Base-by-base conservation (phyloP, 2,113 vertebrate species). In the Tragulus kanchil region DNA sequence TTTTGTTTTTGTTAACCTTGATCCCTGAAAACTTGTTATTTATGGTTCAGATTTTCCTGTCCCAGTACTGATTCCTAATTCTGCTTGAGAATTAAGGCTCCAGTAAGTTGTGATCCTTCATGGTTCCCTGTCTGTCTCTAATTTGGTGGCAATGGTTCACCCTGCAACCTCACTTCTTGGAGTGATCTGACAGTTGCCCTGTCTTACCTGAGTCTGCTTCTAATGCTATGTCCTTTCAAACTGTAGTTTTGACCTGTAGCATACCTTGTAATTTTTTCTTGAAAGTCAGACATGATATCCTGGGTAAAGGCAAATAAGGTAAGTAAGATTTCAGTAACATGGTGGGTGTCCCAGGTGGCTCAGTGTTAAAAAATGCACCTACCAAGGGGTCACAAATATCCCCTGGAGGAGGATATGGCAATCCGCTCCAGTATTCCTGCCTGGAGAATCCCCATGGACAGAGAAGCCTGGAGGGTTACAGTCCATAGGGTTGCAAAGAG, bases 381-480 rank as follows among this genome's bases (percentile, higher is more conserved):
- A 42, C 36, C 19, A 71, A 6, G 36, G 67, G 9, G n/a, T 71
- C 67, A 42, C 9, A 36, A 42, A 71, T 71, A 21, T 42, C 67
- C 67, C 5, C n/a, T 69, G 17, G n/a, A 69, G n/a, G 36, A 69
- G 67, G n/a, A 69, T 36, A 21, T 69, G n/a, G 21, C 17, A 69
- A 69, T 17, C 8, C 67, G 36, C 9, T 69, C n/a, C n/a, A 42
- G 4, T 42, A 69, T 69, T 69, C 67, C 36, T 69, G 67, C n/a
- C 65, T 36, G n/a, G 65, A 69, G 19, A 69, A 69, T 10, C 65
- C 65, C 65, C n/a, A 69, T 42, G 67, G 67, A 69, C 8, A 42
- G n/a, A 69, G 67, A n/a, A 69, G 17, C n/a, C 67, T 69, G 67
- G n/a, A 0, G 0, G 0, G 17, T 17, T 69, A 10, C 5, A n/a